These are phyloP conservation scores for Stegana nigrithorax DNA, from an alignment of 2,888 invertebrate species.

Conservation along the genomic window DNA sequence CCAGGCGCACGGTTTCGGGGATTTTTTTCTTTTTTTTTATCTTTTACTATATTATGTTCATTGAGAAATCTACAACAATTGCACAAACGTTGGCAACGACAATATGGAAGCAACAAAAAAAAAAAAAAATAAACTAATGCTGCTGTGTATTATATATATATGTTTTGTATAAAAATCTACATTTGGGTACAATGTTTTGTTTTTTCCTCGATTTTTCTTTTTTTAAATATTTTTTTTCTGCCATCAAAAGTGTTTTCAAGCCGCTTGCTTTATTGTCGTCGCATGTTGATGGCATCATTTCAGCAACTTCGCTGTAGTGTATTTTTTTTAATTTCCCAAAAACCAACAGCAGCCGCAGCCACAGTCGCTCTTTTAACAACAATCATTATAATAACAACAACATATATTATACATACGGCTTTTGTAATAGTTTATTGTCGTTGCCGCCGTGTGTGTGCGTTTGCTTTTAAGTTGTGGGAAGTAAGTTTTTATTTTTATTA, in stretches of 20 bases:
- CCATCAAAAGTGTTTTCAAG: too few species aligned
- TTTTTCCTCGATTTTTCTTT: too few species aligned
- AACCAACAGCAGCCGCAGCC: too few species aligned
- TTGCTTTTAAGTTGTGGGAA: slow-evolving; percentile 52
- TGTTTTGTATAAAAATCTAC: too few species aligned
- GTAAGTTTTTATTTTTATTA: slow-evolving; percentile 15
- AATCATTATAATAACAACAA: neutral
- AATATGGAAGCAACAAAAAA: slow-evolving; percentile 33
- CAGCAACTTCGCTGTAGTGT: slow-evolving; percentile 47
- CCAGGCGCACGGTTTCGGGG: too few species aligned
- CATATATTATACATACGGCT: neutral
- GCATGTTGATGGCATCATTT: slow-evolving; percentile 60
- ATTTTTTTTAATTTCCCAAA: slow-evolving; percentile 12
- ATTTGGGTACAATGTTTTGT: too few species aligned
- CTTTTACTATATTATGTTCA: too few species aligned
- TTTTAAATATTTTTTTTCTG: too few species aligned
- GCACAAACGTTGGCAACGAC: too few species aligned
- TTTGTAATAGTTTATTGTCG: slow-evolving; percentile 8
- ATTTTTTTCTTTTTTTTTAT: too few species aligned
- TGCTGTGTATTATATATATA: too few species aligned
- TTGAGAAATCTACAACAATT: slow-evolving; percentile 42
- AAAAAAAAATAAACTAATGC: neutral
- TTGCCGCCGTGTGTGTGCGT: slow-evolving; percentile 23
- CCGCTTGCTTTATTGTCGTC: slow-evolving; percentile 39
- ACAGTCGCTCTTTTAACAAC: too few species aligned